Evolutionary conservation across 1,140 invertebrate genomes (phyloP).

Genomic region (Drosophila takahashii): DNA sequence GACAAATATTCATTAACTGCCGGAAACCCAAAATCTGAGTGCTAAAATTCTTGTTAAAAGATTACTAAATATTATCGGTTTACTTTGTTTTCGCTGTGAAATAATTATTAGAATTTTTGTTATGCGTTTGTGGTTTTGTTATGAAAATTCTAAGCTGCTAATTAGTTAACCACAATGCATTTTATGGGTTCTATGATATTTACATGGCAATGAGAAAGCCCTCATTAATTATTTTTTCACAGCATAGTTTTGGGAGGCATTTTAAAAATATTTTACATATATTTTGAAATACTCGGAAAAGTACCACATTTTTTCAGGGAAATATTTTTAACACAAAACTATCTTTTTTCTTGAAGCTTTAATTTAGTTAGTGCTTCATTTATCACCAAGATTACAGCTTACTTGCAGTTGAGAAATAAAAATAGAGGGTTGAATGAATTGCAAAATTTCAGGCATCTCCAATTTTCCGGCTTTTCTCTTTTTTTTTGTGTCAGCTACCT

Average conservation of each 20-base stretch:
- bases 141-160: background rate
- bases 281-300: background rate
- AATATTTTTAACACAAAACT: background rate
- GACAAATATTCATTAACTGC: conserved; percentile 15
- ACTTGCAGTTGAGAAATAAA: background rate
- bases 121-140: background rate
- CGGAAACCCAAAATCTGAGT: background rate
- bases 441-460: conserved; percentile 46
- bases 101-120: background rate
- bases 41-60: too few species aligned
- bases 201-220: background rate
- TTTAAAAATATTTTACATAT: too few species aligned
- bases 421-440: conserved; percentile 11
- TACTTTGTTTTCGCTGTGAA: background rate
- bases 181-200: background rate
- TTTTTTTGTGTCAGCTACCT: conserved; percentile 10
- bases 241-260: too few species aligned
- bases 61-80: background rate
- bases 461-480: background rate
- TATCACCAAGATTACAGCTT: background rate
- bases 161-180: background rate
- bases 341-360: background rate
- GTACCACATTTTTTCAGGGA: too few species aligned
- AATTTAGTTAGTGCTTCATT: background rate
- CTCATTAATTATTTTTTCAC: too few species aligned